phyloP scores from a whole-genome alignment of 2,888 invertebrate genomes.

The Tortricodes alternella region DNA sequence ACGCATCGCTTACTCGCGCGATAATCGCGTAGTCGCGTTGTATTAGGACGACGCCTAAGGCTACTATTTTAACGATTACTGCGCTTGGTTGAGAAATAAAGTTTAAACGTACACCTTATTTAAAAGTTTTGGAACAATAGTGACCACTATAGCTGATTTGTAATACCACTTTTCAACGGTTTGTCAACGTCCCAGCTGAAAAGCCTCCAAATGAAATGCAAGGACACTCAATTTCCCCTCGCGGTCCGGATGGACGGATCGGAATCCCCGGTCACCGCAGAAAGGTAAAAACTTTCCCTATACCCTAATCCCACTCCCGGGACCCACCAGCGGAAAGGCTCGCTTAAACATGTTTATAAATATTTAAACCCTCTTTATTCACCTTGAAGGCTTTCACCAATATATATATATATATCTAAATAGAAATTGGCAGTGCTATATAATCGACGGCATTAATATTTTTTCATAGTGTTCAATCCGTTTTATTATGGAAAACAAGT shows the following conservation, averaged over 20 bases:
- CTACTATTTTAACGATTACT: too few relatives aligned
- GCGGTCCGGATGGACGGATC: constrained; percentile 45
- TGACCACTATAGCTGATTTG: not conserved
- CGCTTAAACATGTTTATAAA: constrained; percentile 47
- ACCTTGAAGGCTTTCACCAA: constrained; percentile 8
- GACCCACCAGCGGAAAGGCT: constrained; percentile 40
- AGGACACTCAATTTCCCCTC: constrained; percentile 63
- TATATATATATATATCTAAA: constrained; percentile 11
- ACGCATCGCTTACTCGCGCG: too few relatives aligned
- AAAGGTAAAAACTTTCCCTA: constrained; percentile 60
- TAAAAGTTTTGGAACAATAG: not conserved
- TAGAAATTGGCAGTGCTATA: constrained; percentile 5
- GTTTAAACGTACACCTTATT: too few relatives aligned
- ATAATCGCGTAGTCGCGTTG: too few relatives aligned
- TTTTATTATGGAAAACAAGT: too few relatives aligned
- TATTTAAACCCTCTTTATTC: constrained; percentile 54
- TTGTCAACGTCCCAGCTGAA: constrained; percentile 44
- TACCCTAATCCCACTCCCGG: constrained; percentile 40
- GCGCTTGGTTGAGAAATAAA: too few relatives aligned
- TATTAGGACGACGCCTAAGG: too few relatives aligned
- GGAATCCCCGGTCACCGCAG: constrained; percentile 43
- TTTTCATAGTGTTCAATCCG: too few relatives aligned
- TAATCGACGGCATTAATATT: too few relatives aligned
- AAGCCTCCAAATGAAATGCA: constrained; percentile 60
- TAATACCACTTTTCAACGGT: constrained; percentile 20